Base-by-base conservation (phyloP, 2,113 vertebrate genomes). In the Gallinago undulata region DNA sequence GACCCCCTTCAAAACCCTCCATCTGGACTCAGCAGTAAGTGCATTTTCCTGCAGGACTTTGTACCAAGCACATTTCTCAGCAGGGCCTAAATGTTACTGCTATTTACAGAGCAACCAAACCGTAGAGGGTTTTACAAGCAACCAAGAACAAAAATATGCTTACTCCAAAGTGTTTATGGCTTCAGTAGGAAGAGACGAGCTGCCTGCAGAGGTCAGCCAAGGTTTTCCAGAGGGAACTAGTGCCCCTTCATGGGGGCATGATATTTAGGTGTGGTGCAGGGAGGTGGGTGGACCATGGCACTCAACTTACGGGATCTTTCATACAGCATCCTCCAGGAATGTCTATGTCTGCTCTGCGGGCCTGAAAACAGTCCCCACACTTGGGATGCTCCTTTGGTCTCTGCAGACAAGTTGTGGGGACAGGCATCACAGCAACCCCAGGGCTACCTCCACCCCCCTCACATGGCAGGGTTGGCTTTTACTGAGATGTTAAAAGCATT, bases 281-380 rank as follows among this genome's bases (percentile, higher is more conserved):
- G 43, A 4, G 11, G 19, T 0, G 0, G 21, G 10, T 56, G n/a
- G 27, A 14, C 23, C 1, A 1, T 2, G 1, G 48, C 14, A 41
- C 37, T 50, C 56, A 47, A 3, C n/a, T 25, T 22, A 28, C 5
- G 7, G 23, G 30, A 45, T 57, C 7, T 57, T 56, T 51, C 48
- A 75, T 17, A 62, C 10, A 41, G 37, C 19, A 22, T 24, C 50
- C 23, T n/a, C 22, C 24, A 19, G 39, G 19, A 18, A 37, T 72
- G 30, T 47, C 57, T 0, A 0, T 41, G 24, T 24, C 41, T 25
- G 7, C 50, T 67, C 63, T 1, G 0, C 0, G 9, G 64, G 30
- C 28, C 69, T 4, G 0, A 67, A 84, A 67, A 4, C 17, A 0
- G 1, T 5, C 11, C 35, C 18, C 4, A 4, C 7, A 9, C 18